These are phyloP conservation scores for Pteropus alecto DNA, from an alignment of 2,113 vertebrate species.

Conservation along the genomic window DNA sequence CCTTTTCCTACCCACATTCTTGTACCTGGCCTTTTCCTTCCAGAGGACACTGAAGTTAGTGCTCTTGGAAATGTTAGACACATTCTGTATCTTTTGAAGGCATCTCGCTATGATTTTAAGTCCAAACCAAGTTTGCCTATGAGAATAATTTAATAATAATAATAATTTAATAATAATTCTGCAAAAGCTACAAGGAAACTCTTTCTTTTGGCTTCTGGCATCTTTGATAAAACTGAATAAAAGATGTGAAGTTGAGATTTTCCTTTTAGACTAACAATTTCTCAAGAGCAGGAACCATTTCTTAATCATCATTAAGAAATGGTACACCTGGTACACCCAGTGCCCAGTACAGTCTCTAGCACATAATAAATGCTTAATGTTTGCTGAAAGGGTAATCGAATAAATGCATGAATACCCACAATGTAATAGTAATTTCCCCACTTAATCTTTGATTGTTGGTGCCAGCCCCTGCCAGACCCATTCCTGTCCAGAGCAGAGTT, in stretches of 20 bases:
- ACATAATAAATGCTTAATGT: neutral
- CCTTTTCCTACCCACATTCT: neutral
- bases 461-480: neutral
- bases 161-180: neutral
- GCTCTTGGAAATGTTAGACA: neutral
- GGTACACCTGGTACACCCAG: neutral
- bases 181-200: neutral
- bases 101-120: neutral
- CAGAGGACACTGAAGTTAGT: neutral
- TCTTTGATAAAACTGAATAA: neutral
- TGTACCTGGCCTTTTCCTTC: neutral
- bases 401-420: neutral
- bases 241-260: neutral
- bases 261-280: neutral
- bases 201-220: neutral
- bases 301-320: neutral
- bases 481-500: neutral
- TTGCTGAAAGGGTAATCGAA: neutral
- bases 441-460: neutral
- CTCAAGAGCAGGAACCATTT: neutral
- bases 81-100: neutral
- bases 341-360: neutral
- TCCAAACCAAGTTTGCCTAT: neutral
- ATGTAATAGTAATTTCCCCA: neutral
- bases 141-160: neutral